Evolutionary conservation across 2,888 invertebrate species (phyloP).

Genomic region (Hanleya hanleyi): DNA sequence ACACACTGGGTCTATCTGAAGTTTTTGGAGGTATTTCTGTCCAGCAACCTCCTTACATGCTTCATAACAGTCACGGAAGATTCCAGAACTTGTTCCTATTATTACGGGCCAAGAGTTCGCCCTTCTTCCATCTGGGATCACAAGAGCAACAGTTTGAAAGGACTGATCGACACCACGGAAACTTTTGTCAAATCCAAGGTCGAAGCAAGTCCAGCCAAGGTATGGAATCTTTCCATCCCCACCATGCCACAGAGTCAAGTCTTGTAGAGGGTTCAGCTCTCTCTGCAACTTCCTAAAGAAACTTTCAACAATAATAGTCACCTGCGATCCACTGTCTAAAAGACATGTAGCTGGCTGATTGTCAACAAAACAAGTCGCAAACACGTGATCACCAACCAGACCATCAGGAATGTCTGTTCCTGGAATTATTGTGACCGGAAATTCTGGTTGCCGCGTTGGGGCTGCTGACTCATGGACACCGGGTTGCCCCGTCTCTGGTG

Average conservation of each 20-base stretch:
- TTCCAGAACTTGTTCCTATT: neutral
- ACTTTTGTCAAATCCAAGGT: neutral
- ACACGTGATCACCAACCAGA: constrained; percentile 3
- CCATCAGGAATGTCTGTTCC: constrained; percentile 3
- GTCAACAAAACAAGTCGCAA: constrained; percentile 1
- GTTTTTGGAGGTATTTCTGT: constrained; percentile 1
- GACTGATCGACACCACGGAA: neutral
- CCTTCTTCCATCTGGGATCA: neutral
- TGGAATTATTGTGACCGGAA: neutral
- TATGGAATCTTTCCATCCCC: neutral
- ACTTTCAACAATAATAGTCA: neutral
- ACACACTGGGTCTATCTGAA: neutral
- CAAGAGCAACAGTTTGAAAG: neutral
- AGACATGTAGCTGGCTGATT: neutral
- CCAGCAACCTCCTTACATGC: neutral
- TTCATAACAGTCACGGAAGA: constrained; percentile 1
- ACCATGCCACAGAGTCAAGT: constrained; percentile 1
- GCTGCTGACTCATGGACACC: neutral
- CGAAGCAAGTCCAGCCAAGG: neutral
- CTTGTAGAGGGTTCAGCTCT: neutral
- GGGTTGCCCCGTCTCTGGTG: neutral
- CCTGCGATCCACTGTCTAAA: neutral
- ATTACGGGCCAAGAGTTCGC: neutral
- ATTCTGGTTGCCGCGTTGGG: no score
- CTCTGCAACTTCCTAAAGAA: neutral